Evolutionary conservation across 2,113 vertebrate species (phyloP), one percentile per base, ranked within the genome.

Genomic region (Vidua chalybeata): DNA sequence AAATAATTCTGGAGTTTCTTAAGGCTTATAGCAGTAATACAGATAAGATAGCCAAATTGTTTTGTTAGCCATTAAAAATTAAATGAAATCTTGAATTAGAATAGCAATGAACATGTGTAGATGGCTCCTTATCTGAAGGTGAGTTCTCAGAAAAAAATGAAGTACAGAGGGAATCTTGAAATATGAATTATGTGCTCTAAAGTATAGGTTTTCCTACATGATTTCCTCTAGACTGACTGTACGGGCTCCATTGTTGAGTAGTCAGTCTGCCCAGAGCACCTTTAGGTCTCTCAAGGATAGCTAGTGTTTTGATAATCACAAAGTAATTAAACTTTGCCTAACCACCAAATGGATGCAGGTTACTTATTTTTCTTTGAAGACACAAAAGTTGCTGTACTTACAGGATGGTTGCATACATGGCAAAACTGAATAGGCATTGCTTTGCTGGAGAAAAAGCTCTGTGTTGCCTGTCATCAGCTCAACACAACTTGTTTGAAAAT

Each of bases 401-500:
- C 16, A 59, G 52, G 62, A 39, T 1, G 12, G 24, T 19, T 58
- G 46, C 22, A 26, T 28, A 59, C 8, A 5, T 88, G 46, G 37
- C 13, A 80, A 90, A 86, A 63, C 9, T 56, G 52, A 66, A 61
- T 1, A 62, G 28, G 14, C 35, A 37, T 61, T 2, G 1, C 52
- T 94, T 78, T 86, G 31, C 45, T 49, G 30, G 35, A 87, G 55
- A 59, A 23, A 43, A 92, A 74, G 10, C 27, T 74, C 54, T 43
- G 27, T 74, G 77, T 24, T 91, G 48, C 30, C 86, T 89, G 49
- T 49, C 86, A 82, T 84, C 79, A 87, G 18, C 54, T 59, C 74
- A 85, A 87, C 52, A 78, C 7, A 88, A 74, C 64, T 89, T 77
- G 27, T 92, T 87, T 91, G 84, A 84, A 78, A 59, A 75, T 89